Evolutionary conservation across 2,797 vertebrate species (phyloP).

Genomic region (Ispidina picta): DNA sequence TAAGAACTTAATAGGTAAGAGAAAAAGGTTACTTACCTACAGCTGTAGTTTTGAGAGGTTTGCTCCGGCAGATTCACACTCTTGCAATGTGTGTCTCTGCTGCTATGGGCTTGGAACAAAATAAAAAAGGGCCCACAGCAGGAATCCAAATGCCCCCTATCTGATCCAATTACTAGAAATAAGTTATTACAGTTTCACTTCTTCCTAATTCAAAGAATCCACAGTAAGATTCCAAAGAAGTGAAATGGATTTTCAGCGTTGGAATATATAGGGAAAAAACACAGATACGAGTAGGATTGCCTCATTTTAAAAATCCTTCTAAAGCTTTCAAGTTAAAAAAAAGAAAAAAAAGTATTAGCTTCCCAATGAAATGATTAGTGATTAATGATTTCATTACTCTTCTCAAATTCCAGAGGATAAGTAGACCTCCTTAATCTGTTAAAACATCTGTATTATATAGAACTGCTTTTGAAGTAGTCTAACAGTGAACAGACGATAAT

Average conservation of each 20-base stretch:
- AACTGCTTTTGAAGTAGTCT: not conserved
- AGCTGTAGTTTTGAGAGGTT: conserved; percentile 60
- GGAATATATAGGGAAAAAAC: not conserved
- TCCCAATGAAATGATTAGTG: not conserved
- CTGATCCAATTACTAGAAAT: conserved; percentile 31
- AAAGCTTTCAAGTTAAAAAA: not conserved
- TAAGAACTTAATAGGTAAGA: conserved; percentile 41
- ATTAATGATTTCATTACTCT: not conserved
- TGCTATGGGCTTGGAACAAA: conserved; percentile 55
- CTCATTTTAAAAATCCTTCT: not conserved
- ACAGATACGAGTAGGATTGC: not conserved
- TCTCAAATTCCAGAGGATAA: not conserved
- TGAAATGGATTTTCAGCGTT: not conserved
- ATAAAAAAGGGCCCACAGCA: conserved; percentile 39
- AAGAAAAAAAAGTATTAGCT: not conserved
- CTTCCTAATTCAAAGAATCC: conserved; percentile 31
- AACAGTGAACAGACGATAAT: not conserved
- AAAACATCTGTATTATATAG: not conserved
- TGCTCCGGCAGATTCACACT: conserved; percentile 70
- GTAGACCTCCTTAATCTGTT: not conserved
- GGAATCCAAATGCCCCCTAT: conserved; percentile 56
- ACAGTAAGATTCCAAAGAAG: conserved; percentile 40
- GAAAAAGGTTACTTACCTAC: conserved; percentile 67
- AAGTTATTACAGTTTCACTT: conserved; percentile 27
- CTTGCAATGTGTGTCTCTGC: conserved; percentile 64